Base-by-base conservation (phyloP, 2,797 vertebrate genomes). In the Schizopygopsis malacanthus region DNA sequence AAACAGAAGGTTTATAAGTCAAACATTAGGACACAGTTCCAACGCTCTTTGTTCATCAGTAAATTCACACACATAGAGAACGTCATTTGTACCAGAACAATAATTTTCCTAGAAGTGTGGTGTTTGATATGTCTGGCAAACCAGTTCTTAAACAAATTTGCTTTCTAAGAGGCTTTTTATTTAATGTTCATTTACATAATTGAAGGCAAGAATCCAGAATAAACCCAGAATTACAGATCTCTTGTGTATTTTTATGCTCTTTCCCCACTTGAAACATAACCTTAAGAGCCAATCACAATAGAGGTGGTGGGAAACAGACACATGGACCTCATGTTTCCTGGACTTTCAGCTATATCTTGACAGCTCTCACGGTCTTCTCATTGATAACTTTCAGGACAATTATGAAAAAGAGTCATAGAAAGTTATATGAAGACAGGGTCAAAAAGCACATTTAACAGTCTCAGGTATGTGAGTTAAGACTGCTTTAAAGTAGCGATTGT, bases 281-380 rank as follows among this genome's bases (percentile, higher is more conserved):
- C 25, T 9, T 28, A 63, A 16, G 37, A 79, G 39, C 69, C 85
- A 82, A 79, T 82, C 84, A 82, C 33, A 87, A 63, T 69, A 54
- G 67, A 37, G 15, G 80, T 73, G 81, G 80, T 90, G 86, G 70
- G 86, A 90, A 90, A 73, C 79, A 84, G 43, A 86, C 89, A 90
- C 70, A 71, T 89, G 88, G 75, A 67, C 72, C n/a, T 82, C 28
- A 82, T 43, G 78, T 71, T 78, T 89, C 81, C 73, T 25, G 81
- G 61, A 56, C 70, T 9, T 86, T 61, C 20, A 41, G 22, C 69
- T 81, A 86, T 47, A 88, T 78, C 52, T 88, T 82, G 61, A 88
- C 37, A 71, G 71, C 47, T 85, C 45, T 13, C 71, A 71, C 16
- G 67, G 54, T 69, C 33, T 79, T 54, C 37, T 45, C 25, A 70